phyloP scores from a whole-genome alignment of 2,888 invertebrate genomes.

The Glomeris marginata region DNA sequence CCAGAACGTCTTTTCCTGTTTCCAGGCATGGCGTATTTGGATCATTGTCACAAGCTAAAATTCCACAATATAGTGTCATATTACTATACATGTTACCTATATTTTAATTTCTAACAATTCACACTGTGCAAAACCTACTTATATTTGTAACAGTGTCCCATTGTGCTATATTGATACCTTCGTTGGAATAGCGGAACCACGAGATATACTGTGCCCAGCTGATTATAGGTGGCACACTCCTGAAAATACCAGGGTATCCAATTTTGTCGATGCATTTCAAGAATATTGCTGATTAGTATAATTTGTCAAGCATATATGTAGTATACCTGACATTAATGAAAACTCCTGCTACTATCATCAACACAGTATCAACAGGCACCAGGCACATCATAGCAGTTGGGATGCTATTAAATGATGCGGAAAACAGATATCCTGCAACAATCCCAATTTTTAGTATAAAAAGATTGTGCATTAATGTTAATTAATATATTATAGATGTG shows the following conservation, averaged over 20 bases:
- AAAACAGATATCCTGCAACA: constrained; percentile 60
- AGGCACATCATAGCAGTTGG: constrained; percentile 66
- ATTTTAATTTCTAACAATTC: too few relatives aligned
- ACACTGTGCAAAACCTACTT: too few relatives aligned
- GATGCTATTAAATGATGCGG: constrained; percentile 64
- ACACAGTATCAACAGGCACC: constrained; percentile 68
- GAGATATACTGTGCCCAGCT: constrained; percentile 62
- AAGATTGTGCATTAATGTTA: not conserved
- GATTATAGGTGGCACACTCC: constrained; percentile 13
- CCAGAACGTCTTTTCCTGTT: too few relatives aligned
- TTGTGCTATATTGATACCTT: constrained; percentile 64
- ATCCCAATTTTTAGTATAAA: constrained; percentile 9
- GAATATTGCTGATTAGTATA: too few relatives aligned
- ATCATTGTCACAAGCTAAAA: too few relatives aligned
- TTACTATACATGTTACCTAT: too few relatives aligned
- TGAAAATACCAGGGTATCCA: too few relatives aligned
- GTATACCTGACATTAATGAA: constrained; percentile 61
- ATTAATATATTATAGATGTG: not conserved
- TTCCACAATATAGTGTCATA: too few relatives aligned
- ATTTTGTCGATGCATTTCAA: too few relatives aligned
- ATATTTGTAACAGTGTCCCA: constrained; percentile 39
- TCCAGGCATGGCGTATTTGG: too few relatives aligned
- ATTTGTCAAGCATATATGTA: too few relatives aligned
- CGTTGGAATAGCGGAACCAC: constrained; percentile 75
- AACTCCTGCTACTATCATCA: constrained; percentile 75